Percentiles rank a stretch among this genome's conserved stretches.
These are phyloP conservation scores for Coccyzus lansbergi DNA, from an alignment of 2,797 vertebrate genomes.

Conservation along the genomic window DNA sequence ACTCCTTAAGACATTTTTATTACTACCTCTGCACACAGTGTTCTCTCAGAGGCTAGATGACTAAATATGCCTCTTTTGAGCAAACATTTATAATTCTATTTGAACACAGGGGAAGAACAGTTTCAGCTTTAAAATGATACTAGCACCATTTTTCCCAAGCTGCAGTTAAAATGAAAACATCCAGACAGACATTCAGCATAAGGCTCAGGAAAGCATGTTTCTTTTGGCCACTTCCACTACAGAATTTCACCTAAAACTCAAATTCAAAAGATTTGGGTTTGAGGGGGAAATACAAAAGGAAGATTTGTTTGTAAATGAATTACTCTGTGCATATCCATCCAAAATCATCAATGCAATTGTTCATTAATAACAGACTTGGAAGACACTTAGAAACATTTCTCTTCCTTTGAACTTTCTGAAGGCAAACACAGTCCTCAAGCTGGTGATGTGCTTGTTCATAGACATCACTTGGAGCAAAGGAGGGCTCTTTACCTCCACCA, in stretches of 20 bases:
- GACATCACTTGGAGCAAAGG: neutral
- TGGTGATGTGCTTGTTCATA: neutral
- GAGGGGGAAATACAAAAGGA: constrained; percentile 59
- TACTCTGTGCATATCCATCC: constrained; percentile 68
- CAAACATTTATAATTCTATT: constrained; percentile 52
- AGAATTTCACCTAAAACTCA: constrained; percentile 68
- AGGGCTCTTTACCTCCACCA: too few relatives aligned
- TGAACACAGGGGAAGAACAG: neutral
- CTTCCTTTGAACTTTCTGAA: constrained; percentile 70
- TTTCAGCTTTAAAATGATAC: constrained; percentile 57
- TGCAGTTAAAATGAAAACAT: constrained; percentile 70
- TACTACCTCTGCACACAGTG: constrained; percentile 48
- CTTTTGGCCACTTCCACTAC: constrained; percentile 68
- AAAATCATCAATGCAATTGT: constrained; percentile 44
- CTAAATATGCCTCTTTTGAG: constrained; percentile 57
- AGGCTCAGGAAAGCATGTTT: constrained; percentile 70
- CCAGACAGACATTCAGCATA: constrained; percentile 67
- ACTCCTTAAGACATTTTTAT: constrained; percentile 51
- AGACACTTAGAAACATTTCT: constrained; percentile 62
- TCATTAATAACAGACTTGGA: constrained; percentile 71
- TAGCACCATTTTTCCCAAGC: constrained; percentile 42
- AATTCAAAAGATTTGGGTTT: constrained; percentile 57
- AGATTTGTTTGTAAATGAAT: constrained; percentile 75
- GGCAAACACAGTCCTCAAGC: constrained; percentile 42
- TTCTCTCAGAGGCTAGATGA: constrained; percentile 36